Evolutionary conservation across 1,140 invertebrate species (phyloP), one percentile per base, ranked within the genome.

Genomic region (Ostrea denselamellosa): DNA sequence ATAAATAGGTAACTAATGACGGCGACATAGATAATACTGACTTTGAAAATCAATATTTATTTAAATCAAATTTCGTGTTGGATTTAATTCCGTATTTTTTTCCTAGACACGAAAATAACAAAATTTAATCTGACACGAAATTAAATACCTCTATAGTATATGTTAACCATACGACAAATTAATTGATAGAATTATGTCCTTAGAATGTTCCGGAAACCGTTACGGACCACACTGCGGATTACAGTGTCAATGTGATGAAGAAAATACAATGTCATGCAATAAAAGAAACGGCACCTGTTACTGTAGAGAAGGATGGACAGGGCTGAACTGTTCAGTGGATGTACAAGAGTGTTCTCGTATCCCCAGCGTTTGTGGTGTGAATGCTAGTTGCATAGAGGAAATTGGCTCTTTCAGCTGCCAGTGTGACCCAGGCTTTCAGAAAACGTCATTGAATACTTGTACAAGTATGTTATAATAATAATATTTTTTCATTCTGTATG

Each of bases 281-380:
- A 22, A 34, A 62, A 68, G 86, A 0, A 53, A 71, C 19, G 90
- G 90, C 58, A 17, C 28, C 17, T 90, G 87, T 56, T 58, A 53
- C 3, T 91, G 90, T 87, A 85, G 83, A n/a, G 52, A 25, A 44
- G 90, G 90, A 25, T 91, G 90, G 90, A 82, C n/a, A 5, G 89
- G 90, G n/a, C 9, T 7, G 0, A 87, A 81, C 19, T 92, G 91
- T 85, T 56, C 65, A 28, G 84, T 28, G 9, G 86, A 90, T 62
- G 62, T 90, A 52, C 62, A 91, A 28, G 89, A 88, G 86, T 93
- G 92, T 82, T 71, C 53, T 4, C 19, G 19, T 0, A 87, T 19
- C 34, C 34, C 83, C 2, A 54, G 28, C 51, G 58, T 65, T 52
- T 90, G 88, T 65, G 2, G 44, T 62, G 44, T 22, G 14, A 86